These are phyloP conservation scores for Pseudomyrmex cubaensis DNA, from an alignment of 1,140 invertebrate species.

Conservation along the genomic window DNA sequence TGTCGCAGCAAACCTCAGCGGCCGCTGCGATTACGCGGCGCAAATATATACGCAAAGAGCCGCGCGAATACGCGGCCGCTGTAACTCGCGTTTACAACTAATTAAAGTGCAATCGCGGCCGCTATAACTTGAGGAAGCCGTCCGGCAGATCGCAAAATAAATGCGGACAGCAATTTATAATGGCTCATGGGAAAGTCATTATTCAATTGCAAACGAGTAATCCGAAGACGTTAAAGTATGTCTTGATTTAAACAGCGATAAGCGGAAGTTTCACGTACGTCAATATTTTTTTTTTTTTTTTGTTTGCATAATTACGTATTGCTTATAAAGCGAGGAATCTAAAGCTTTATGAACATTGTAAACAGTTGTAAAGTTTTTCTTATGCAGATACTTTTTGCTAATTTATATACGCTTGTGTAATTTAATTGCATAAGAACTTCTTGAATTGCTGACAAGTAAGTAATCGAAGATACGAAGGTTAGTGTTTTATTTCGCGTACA, in stretches of 20 bases:
- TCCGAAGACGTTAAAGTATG: background rate
- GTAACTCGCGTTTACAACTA: slow-evolving; percentile 33
- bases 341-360: too few species aligned
- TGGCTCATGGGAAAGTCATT: background rate
- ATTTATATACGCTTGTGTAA: background rate
- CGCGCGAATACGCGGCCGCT: slow-evolving; percentile 16
- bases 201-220: slow-evolving; percentile 19
- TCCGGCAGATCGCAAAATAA: slow-evolving; percentile 21
- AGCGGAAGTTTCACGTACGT: background rate
- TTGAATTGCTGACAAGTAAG: background rate
- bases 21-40: slow-evolving; percentile 36
- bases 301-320: slow-evolving; percentile 1
- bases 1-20: slow-evolving; percentile 41
- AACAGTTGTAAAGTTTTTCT: too few species aligned
- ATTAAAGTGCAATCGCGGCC: slow-evolving; percentile 33
- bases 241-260: background rate
- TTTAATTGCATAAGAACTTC: slow-evolving; percentile 35
- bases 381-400: too few species aligned
- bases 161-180: slow-evolving; percentile 7
- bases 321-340: background rate
- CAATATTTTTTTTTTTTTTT: background rate
- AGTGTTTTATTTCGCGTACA: background rate
- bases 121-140: background rate
- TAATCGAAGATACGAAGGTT: slow-evolving; percentile 20
- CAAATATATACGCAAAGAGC: slow-evolving; percentile 14